Base-by-base conservation (phyloP, 2,888 invertebrate genomes). In the Acanthoscelides obtectus region DNA sequence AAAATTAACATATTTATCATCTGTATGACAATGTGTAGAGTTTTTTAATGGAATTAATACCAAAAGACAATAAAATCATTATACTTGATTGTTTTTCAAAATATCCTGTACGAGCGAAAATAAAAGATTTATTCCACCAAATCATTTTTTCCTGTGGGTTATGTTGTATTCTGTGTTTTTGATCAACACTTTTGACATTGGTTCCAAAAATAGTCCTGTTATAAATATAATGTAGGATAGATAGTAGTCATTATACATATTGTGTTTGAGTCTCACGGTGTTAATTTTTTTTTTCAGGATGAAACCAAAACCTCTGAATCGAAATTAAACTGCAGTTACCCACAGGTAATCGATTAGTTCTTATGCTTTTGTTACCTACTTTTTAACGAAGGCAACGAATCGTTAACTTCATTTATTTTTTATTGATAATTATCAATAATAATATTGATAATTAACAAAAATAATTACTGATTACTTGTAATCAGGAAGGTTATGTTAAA, bases 241-340 rank as follows among this genome's bases (percentile, higher is more conserved):
- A 3, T 6, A 4, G 17, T 45, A 45, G 45, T 45, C 45, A 1
- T 45, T 45, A 12, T 45, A 45, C 5, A 45, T 17, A 12, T 12
- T 12, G 17, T 45, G 17, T 12, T 12, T 3, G 3, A 12, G 12
- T 45, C 45, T 45, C 12, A 45, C 45, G 20, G 20, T 65, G n/a
- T 65, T 70, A n/a, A n/a, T 68, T 64, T 22, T 73, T 72, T 73
- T 66, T 73, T 74, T 68, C 70, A 74, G 74, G 72, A 69, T 20
- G 72, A 70, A 20, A 66, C 27, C 12, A 74, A 66, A 69, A 25
- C 71, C 25, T 25, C 72, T 68, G 66, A 65, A 45, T 25, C 71
- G 69, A 73, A 68, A 22, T 22, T 73, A 20, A 71, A 25, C 22
- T 66, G 64, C 68, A 69, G 72, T 72, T 69, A 72, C 20, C 69